A percentile compares a stretch with the other conserved stretches of the same genome.
These are phyloP conservation scores for Lasioglossum malachurum DNA, from an alignment of 2,888 invertebrate species.

Conservation along the genomic window DNA sequence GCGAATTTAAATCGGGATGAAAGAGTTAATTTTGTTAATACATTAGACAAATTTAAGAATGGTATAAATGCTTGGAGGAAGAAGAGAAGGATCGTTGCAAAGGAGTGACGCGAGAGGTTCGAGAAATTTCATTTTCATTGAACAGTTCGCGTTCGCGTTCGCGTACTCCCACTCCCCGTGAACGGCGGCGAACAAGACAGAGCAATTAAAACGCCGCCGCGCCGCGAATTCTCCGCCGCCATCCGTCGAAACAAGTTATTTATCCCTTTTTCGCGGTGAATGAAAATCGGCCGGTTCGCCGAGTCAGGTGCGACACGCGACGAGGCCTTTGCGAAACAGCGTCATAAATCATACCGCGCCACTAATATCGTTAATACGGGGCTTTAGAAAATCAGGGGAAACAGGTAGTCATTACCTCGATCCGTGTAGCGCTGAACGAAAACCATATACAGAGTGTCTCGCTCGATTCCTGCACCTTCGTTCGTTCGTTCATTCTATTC, in stretches of 20 bases:
- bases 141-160: neutral
- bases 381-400: slow-evolving; percentile 34
- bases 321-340: slow-evolving; percentile 12
- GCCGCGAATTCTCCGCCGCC: slow-evolving; percentile 31
- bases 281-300: slow-evolving; percentile 26
- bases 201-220: slow-evolving; percentile 19
- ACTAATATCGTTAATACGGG: slow-evolving; percentile 42
- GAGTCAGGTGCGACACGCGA: slow-evolving; percentile 22
- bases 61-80: neutral
- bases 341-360: slow-evolving; percentile 24
- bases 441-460: neutral
- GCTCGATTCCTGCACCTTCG: neutral
- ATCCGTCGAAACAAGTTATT: slow-evolving; percentile 28
- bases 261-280: slow-evolving; percentile 22
- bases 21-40: neutral
- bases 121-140: neutral
- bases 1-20: neutral
- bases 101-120: neutral
- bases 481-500: neutral
- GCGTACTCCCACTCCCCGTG: neutral
- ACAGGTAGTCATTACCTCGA: slow-evolving; percentile 22
- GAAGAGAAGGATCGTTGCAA: too few relatives aligned
- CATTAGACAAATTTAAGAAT: neutral
- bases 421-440: neutral
- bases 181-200: neutral